Evolutionary conservation across 1,140 invertebrate species (phyloP), one percentile per base, ranked within the genome.

Genomic region (Drosophila nannoptera): DNA sequence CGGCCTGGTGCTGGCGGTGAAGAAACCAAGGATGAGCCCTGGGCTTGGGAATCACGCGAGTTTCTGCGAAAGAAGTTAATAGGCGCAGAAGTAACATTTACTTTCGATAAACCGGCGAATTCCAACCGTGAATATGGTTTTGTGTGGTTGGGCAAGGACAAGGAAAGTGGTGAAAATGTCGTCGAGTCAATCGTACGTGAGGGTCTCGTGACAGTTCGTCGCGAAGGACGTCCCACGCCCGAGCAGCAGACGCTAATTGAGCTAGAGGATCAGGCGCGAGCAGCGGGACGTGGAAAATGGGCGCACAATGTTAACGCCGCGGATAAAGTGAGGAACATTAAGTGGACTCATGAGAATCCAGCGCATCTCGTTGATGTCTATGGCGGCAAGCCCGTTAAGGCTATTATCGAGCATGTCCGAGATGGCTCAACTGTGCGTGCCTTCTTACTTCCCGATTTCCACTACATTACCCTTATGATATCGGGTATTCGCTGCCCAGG

Each of bases 41-140:
- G 93, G 91, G 97, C 97, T 2, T 99, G 97, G 97, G 97, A 99
- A 90, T 96, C 97, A 0, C 92, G 98, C 64, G 98, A 99, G 91
- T 99, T 94, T 89, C 90, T 99, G 32, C 92, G 98, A 31, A 97
- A 97, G 83, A 97, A 97, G 88, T 87, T 99, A 7, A 94, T 99
- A 84, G 97, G 97, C 4, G 94, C 97, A 90, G 94, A 96, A 77
- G 95, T 99, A 0, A 91, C 92, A 4, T 99, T 98, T 89, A 93
- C 91, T 16, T 91, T 92, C 52, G 94, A 95, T 74, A 95, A 93
- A 90, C 92, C 92, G 74, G 92, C 92, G 68, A 95, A 94, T 74
- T 92, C 93, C 32, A 94, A 92, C 7, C 93, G 96, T 86, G 96
- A 97, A 86, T 98, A 98, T 92, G 97, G 97, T 35, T 92, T 92